A percentile compares a stretch with the other conserved stretches of the same genome.
These are phyloP conservation scores for Carlito syrichta DNA, from an alignment of 2,113 vertebrate species.

Conservation along the genomic window DNA sequence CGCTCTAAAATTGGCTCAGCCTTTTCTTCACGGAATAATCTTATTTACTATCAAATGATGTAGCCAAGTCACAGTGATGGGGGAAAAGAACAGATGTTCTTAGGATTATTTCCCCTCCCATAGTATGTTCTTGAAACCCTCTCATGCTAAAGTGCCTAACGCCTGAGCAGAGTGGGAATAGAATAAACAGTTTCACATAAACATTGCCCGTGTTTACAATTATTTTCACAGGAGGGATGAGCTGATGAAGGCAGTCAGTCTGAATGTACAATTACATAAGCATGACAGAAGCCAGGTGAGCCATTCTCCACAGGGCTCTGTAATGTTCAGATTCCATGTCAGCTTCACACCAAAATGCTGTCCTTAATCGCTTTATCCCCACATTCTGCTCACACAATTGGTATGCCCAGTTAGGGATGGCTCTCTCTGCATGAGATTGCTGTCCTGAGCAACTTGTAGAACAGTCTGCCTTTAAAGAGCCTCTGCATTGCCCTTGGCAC, in stretches of 20 bases:
- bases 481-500: slow-evolving; percentile 19
- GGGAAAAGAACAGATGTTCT: slow-evolving; percentile 62
- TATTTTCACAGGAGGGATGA: background rate
- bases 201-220: background rate
- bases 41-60: slow-evolving; percentile 57
- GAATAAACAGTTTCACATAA: slow-evolving; percentile 32
- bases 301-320: background rate
- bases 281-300: slow-evolving; percentile 37
- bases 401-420: slow-evolving; percentile 2
- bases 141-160: slow-evolving; percentile 18
- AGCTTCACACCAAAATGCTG: background rate
- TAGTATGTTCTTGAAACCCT: slow-evolving; percentile 39
- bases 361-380: background rate
- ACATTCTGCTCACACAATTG: background rate
- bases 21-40: slow-evolving; percentile 59
- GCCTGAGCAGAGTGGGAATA: slow-evolving; percentile 14
- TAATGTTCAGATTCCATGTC: background rate
- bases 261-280: background rate
- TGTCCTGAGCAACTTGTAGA: slow-evolving; percentile 42
- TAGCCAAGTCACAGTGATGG: slow-evolving; percentile 46
- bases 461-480: slow-evolving; percentile 51
- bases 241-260: background rate
- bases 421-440: slow-evolving; percentile 61
- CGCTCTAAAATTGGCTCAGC: slow-evolving; percentile 7
- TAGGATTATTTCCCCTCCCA: slow-evolving; percentile 45